Base-by-base conservation (phyloP, 35 echinoderm and acorn worm species). In the Ophiothrix spiculata region DNA sequence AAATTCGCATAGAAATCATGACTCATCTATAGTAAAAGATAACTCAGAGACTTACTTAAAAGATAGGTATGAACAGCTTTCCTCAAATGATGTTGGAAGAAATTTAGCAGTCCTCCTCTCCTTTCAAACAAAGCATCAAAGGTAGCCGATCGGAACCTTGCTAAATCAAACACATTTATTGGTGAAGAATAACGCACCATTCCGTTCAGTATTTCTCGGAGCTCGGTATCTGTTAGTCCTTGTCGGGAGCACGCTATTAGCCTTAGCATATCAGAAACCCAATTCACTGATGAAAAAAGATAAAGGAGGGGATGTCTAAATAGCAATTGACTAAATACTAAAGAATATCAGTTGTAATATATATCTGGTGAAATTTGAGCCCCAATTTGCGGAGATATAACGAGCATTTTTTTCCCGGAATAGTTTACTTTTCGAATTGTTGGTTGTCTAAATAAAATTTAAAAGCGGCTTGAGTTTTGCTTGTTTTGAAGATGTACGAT, bases 61-160 rank as follows among this genome's bases (percentile, higher is more conserved):
- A 99, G 83, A 38, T 81, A 89, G 88, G 89, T 84, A 6, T 94
- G 77, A 21, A 99, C 92, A 1, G 96, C 92, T 56, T 99, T 92
- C 35, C 92, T 86, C 10, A 99, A 76, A 77, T 99, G 89, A 40
- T 99, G 89, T 40, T 99, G 96, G 74, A 88, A 94, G 49, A 99
- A 99, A 1, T 76, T 89, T 33, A 99, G 74, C 10, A 99, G 79
- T 23, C 96, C 96, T 21, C 90, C 96, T 39, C 92, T 92, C 39
- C 86, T 88, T 39, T 99, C 96, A 21, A 94, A 86, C 11, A 99
- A 76, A 35, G 88, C 89, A 87, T 94, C 86, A 82, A 90, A 94
- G 34, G 96, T 91, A 29, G 92, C 96, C 13, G 92, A 89, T 39
- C 96, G 79, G 74, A 99, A 99, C 41, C 91, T 69, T 4, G 92